Evolutionary conservation across 2,888 invertebrate genomes (phyloP), one percentile per base, ranked within the genome.

Genomic region (Holacanthella duospinosa): DNA sequence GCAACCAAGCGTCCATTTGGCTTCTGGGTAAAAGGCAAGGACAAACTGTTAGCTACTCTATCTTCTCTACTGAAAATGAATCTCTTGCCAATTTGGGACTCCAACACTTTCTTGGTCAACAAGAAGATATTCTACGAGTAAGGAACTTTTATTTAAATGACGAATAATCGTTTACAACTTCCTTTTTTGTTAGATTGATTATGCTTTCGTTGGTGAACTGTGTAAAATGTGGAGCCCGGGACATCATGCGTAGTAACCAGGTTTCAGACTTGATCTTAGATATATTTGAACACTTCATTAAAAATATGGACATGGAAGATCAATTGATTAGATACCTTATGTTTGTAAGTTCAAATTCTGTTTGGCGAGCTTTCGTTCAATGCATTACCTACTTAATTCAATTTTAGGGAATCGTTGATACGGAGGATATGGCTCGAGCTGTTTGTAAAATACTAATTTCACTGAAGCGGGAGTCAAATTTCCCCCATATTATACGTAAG

Each of bases 61-160:
- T 9, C 21, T 21, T 4, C 48, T 21, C 4, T 48, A 4, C 4
- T 48, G 48, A 48, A 48, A 21, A 48, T 48, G 48, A 48, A 48
- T 48, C 48, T 48, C 48, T 9, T 48, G 19, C 12, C 21, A 16
- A 21, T 48, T 21, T 48, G 12, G 12, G 48, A 48, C 4, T 48
- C 48, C 21, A 9, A 48, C n/a, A 4, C 21, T 21, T 16, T 4
- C 19, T 4, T 48, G 19, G 21, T 21, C 48, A 48, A 48, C 48
- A 48, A 48, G 21, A 48, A 48, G 21, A 48, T 48, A 9, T 48
- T 48, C 48, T 48, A 48, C 48, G 48, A 48, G 48, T 48, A 48
- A 48, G 48, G 6, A 6, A 36, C 36, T 16, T 48, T 48, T 21
- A 21, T 48, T 36, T n/a, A n/a, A n/a, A n/a, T n/a, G n/a, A n/a